Conservation (phyloP, 1,140 invertebrate genomes). For the Geopemphigus sp. region DNA sequence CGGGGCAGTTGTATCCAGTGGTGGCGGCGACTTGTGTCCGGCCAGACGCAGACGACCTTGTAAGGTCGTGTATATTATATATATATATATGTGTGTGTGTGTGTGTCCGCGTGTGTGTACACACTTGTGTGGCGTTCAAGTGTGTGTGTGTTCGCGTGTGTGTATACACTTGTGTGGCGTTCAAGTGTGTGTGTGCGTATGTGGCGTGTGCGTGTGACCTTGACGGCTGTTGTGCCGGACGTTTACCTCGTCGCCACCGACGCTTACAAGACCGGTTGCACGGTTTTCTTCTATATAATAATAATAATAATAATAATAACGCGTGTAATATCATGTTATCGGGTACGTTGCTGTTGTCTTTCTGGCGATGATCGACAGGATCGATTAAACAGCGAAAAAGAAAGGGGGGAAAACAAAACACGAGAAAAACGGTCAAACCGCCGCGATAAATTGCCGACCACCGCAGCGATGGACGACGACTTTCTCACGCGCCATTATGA, state of each 20-base stretch:
- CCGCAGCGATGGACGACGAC: too few relatives aligned
- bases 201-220: constrained; percentile 23
- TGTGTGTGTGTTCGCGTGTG: too few relatives aligned
- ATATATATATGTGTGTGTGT: too few relatives aligned
- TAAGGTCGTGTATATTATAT: constrained; percentile 15
- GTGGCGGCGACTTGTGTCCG: background rate
- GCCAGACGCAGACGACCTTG: constrained; percentile 43
- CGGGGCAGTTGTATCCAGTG: background rate
- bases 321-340: too few relatives aligned
- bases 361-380: too few relatives aligned
- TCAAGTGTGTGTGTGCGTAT: background rate
- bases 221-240: constrained; percentile 29
- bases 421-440: too few relatives aligned
- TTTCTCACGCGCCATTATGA: too few relatives aligned
- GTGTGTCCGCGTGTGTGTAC: background rate
- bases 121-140: background rate
- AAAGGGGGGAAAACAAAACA: too few relatives aligned
- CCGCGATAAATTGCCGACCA: too few relatives aligned
- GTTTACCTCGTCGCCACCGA: constrained; percentile 29
- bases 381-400: too few relatives aligned
- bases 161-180: background rate
- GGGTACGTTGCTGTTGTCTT: too few relatives aligned
- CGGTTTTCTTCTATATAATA: background rate
- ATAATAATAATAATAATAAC: constrained; percentile 3
- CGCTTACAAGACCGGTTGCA: constrained; percentile 27